Evolutionary conservation across 1,140 invertebrate species (phyloP), one percentile per base, ranked within the genome.

Genomic region (Bombus huntii): DNA sequence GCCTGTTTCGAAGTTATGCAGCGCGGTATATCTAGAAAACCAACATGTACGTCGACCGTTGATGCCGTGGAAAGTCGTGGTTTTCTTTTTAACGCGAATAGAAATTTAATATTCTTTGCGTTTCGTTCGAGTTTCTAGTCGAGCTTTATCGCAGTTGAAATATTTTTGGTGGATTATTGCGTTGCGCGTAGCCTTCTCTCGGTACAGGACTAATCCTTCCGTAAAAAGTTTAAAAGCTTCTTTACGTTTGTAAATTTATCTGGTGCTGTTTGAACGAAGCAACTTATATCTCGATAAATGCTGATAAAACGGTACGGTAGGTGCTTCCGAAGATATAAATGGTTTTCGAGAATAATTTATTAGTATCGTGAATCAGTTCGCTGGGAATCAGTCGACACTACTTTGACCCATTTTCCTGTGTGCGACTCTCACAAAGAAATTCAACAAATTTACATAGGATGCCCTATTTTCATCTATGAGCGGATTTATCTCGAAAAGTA

Each of bases 381-480:
- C 22, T 34, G 22, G 9, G 18, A 10, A 22, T 68, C 42, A 39
- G 25, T 66, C 76, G 66, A 79, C n/a, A 34, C 31, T 25, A 31
- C 44, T 66, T 34, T 18, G 10, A 79, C 42, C 39, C 3, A 22
- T 66, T 62, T 65, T 12, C 9, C 6, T 22, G 13, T 31, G 0
- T 28, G 28, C 18, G 59, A 34, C 31, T 34, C 25, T n/a, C 18
- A 13, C 53, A 44, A 79, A 34, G 59, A 66, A 79, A 37, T 76
- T 76, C 53, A 28, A 78, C 62, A 47, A 65, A 47, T 62, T 79
- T 79, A 25, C 59, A 44, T 12, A 34, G 59, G 39, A 44, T 15
- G 76, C 34, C 76, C 76, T 47, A 79, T 66, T 66, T 79, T 44
- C 62, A 44, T 66, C 39, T 79, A 66, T 34, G 59, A 66, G 22